Percentiles rank a stretch among this genome's conserved stretches.
Conservation (phyloP, 1,140 invertebrate species). For the Bombus confusus region DNA sequence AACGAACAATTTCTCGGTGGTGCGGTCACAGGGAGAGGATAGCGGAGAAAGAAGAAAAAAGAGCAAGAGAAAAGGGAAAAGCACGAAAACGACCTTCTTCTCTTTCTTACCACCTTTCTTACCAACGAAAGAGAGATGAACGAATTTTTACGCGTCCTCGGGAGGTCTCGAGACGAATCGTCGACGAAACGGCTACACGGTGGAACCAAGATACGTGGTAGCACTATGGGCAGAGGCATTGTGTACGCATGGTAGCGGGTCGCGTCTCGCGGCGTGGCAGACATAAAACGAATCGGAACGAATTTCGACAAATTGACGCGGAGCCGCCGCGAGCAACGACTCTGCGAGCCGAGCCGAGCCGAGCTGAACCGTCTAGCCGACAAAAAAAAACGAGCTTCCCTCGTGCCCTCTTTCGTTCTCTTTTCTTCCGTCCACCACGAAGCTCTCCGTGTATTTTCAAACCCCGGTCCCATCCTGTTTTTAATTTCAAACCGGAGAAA, state of each 20-base stretch:
- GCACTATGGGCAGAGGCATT: slow-evolving; percentile 59
- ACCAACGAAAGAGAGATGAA: slow-evolving; percentile 16
- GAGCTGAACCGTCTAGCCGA: slow-evolving; percentile 43
- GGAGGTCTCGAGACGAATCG: slow-evolving; percentile 48
- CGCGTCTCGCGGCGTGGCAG: slow-evolving; percentile 75
- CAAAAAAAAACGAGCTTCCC: slow-evolving; percentile 61
- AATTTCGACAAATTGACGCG: slow-evolving; percentile 83
- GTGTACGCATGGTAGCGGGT: slow-evolving; percentile 80
- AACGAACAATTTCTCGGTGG: slow-evolving; percentile 40
- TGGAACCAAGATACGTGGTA: slow-evolving; percentile 50
- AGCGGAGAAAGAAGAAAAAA: not conserved
- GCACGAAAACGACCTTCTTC: not conserved
- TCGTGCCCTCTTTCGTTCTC: slow-evolving; percentile 58
- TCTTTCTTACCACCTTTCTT: not conserved
- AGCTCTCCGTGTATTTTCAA: not conserved
- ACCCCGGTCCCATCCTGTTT: not conserved
- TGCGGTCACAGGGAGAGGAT: not conserved
- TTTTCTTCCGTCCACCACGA: slow-evolving; percentile 35
- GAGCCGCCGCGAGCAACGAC: slow-evolving; percentile 68
- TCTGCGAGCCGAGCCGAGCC: slow-evolving; percentile 35
- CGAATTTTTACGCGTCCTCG: slow-evolving; percentile 42
- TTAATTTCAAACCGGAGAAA: not conserved
- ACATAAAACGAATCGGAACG: slow-evolving; percentile 83
- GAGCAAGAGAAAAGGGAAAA: not conserved
- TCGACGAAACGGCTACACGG: slow-evolving; percentile 26